Percentiles rank a stretch among this genome's conserved stretches.
These are phyloP conservation scores for Gambusia yucatana DNA, from an alignment of 2,797 vertebrate genomes.

Conservation along the genomic window DNA sequence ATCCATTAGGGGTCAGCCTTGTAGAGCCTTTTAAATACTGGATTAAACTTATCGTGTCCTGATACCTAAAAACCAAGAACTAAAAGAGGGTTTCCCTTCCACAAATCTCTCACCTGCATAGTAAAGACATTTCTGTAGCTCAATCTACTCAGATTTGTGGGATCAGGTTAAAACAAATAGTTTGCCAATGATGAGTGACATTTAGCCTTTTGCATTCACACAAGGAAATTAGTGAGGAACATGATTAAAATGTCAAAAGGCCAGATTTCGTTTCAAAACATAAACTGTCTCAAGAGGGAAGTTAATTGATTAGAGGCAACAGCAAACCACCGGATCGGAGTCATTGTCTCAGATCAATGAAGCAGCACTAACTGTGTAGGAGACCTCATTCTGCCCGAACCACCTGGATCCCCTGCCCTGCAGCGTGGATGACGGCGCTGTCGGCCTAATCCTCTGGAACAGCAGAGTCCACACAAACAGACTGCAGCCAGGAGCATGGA, in stretches of 20 bases:
- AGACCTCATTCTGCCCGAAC: background rate
- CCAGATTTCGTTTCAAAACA: slow-evolving; percentile 5
- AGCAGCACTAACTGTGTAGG: background rate
- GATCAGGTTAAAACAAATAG: background rate
- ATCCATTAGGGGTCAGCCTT: background rate
- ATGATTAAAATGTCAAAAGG: slow-evolving; percentile 9
- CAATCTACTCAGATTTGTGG: slow-evolving; percentile 1
- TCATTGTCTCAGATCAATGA: slow-evolving; percentile 3
- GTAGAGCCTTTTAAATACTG: background rate
- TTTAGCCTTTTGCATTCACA: background rate
- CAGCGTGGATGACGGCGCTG: background rate
- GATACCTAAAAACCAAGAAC: background rate
- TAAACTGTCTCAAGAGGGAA: background rate
- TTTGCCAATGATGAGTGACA: slow-evolving; percentile 1
- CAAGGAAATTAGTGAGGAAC: background rate
- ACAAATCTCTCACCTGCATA: background rate
- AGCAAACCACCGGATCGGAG: background rate
- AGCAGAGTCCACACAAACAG: background rate
- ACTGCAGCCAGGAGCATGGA: background rate
- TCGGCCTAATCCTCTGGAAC: background rate
- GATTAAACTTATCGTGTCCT: background rate
- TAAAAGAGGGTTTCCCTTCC: background rate
- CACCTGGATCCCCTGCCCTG: background rate
- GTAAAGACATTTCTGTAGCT: background rate
- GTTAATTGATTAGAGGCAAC: slow-evolving; percentile 2